Percentiles rank a stretch among this genome's conserved stretches.
Evolutionary conservation across 2,888 invertebrate genomes (phyloP).

Genomic region (Drosophila affinis): DNA sequence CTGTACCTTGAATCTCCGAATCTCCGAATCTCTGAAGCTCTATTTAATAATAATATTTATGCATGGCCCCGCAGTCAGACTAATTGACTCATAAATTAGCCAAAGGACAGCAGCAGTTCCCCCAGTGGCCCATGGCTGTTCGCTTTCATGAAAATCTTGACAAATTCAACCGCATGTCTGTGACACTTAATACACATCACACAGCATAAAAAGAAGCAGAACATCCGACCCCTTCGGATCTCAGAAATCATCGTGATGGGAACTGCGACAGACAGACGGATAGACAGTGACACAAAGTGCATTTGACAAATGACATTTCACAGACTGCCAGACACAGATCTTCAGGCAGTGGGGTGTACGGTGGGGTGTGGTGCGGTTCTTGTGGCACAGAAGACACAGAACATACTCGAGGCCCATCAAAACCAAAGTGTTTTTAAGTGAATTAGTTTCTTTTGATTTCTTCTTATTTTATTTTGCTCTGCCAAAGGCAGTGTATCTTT

Average conservation of each 20-base stretch:
- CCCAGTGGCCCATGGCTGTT: background rate
- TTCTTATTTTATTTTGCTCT: conserved; percentile 7
- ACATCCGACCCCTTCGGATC: background rate
- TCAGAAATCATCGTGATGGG: conserved; percentile 41
- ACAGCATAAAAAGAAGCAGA: background rate
- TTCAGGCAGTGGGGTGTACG: conserved; percentile 17
- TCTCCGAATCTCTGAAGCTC: conserved; percentile 6
- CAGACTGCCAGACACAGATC: conserved; percentile 75
- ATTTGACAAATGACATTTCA: conserved; percentile 82
- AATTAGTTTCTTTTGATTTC: conserved; percentile 64
- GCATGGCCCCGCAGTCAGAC: conserved; percentile 54
- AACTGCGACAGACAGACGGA: conserved; percentile 43
- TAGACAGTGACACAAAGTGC: conserved; percentile 74
- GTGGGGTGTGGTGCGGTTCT: background rate
- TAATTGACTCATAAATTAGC: conserved; percentile 75
- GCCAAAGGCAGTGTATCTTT: conserved; percentile 14
- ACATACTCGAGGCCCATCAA: conserved; percentile 55
- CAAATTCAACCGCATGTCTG: conserved; percentile 73
- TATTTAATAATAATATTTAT: conserved; percentile 54
- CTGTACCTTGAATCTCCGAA: conserved; percentile 19
- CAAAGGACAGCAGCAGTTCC: conserved; percentile 20
- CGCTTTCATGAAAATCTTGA: conserved; percentile 52
- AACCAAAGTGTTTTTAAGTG: conserved; percentile 74
- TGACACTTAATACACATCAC: conserved; percentile 72
- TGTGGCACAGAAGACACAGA: conserved; percentile 11